phyloP scores from a whole-genome alignment of 2,888 invertebrate species.

The Acanthosepion lycidas region DNA sequence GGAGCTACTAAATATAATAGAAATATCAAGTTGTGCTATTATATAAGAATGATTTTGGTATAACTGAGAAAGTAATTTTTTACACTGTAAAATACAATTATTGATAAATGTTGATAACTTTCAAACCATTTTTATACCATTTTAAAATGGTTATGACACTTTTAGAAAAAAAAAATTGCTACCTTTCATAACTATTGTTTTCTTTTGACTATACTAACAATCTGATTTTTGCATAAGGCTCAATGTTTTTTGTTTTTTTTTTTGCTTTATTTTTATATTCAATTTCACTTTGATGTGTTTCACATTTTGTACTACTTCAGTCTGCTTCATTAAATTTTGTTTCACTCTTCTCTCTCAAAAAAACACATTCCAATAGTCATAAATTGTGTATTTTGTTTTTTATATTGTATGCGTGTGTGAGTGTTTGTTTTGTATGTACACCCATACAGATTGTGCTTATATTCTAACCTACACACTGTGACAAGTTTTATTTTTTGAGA shows the following conservation, averaged over 20 bases:
- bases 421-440: background rate
- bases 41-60: background rate
- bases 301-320: background rate
- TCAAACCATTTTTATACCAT: too few relatives aligned
- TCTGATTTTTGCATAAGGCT: background rate
- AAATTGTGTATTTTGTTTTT: background rate
- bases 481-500: conserved; percentile 8
- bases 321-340: background rate
- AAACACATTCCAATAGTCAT: conserved; percentile 1
- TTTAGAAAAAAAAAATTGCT: background rate
- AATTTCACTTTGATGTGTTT: background rate
- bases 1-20: background rate
- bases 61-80: too few relatives aligned
- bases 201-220: background rate
- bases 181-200: background rate
- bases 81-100: too few relatives aligned
- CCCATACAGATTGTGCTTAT: background rate
- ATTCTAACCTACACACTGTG: conserved; percentile 20
- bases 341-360: background rate
- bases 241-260: background rate
- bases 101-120: too few relatives aligned
- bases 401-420: background rate
- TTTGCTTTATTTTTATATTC: background rate
- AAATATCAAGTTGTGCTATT: background rate
- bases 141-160: too few relatives aligned